phyloP scores from a whole-genome alignment of 2,113 vertebrate species.

The Herpetotheres cachinnans region DNA sequence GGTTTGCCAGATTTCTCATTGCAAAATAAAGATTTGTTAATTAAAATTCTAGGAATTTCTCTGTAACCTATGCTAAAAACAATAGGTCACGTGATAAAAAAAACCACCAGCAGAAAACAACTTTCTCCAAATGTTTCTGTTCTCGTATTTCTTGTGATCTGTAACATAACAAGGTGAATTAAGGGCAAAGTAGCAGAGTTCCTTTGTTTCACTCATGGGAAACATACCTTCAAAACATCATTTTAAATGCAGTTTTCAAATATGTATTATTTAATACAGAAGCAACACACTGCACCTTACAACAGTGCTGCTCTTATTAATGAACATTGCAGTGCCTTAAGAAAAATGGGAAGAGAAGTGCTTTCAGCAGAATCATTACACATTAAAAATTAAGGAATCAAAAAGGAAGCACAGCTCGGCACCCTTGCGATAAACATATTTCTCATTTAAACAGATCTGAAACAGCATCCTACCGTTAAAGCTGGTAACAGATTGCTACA shows the following conservation, averaged over 20 bases:
- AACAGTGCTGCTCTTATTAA: neutral
- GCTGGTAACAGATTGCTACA: constrained; percentile 1
- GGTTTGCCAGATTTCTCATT: neutral
- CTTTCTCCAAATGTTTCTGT: neutral
- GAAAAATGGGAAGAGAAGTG: constrained; percentile 10
- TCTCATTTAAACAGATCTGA: constrained; percentile 35
- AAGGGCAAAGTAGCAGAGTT: neutral
- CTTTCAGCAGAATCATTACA: constrained; percentile 32
- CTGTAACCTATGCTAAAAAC: neutral
- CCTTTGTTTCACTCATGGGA: neutral
- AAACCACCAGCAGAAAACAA: neutral
- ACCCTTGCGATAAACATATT: constrained; percentile 51
- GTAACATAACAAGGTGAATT: neutral
- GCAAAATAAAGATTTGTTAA: neutral
- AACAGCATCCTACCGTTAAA: neutral
- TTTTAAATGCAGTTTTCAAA: constrained; percentile 50
- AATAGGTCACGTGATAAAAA: neutral
- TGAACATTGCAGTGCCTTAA: neutral
- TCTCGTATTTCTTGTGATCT: neutral
- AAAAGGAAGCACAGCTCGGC: constrained; percentile 37
- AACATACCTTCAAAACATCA: constrained; percentile 8
- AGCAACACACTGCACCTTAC: neutral
- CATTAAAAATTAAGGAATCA: constrained; percentile 53
- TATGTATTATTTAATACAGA: constrained; percentile 51
- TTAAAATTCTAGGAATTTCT: neutral